phyloP scores from a whole-genome alignment of 2,113 vertebrate genomes.

The Xiphorhynchus elegans region DNA sequence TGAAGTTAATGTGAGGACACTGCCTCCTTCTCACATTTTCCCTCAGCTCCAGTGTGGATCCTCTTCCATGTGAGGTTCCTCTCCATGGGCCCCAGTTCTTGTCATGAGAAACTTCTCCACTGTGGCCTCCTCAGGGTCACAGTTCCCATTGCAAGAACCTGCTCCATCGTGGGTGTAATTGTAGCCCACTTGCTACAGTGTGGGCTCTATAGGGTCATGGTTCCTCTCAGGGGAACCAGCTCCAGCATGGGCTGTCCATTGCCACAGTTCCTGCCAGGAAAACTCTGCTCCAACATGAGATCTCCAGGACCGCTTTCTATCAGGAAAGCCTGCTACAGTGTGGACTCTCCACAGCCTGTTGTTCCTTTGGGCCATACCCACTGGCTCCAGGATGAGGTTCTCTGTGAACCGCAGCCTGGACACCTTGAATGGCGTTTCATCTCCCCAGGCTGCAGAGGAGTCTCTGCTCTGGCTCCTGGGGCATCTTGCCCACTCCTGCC shows the following conservation, averaged over 20 bases:
- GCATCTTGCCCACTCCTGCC: not conserved
- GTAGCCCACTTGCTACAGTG: not conserved
- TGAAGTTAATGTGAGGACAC: not conserved
- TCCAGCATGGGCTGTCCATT: not conserved
- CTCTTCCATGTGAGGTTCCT: not conserved
- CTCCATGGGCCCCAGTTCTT: not conserved
- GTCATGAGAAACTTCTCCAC: not conserved
- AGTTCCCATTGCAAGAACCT: rapidly evolving
- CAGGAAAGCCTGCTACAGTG: not conserved
- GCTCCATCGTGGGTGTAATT: not conserved
- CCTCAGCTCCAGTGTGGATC: not conserved
- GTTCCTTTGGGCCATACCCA: not conserved
- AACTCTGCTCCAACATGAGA: not conserved
- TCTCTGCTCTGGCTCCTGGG: not conserved
- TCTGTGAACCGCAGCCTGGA: rapidly evolving
- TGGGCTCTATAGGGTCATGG: rapidly evolving
- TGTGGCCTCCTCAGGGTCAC: not conserved
- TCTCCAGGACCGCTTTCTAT: not conserved
- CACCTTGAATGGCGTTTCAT: rapidly evolving
- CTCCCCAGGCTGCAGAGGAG: rapidly evolving
- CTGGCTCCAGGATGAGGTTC: not conserved
- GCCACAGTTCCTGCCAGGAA: not conserved
- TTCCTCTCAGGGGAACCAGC: not conserved
- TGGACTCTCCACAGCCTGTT: not conserved
- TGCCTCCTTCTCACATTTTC: not conserved